Evolutionary conservation across 2,888 invertebrate genomes (phyloP).

Genomic region (Eurois occulta): DNA sequence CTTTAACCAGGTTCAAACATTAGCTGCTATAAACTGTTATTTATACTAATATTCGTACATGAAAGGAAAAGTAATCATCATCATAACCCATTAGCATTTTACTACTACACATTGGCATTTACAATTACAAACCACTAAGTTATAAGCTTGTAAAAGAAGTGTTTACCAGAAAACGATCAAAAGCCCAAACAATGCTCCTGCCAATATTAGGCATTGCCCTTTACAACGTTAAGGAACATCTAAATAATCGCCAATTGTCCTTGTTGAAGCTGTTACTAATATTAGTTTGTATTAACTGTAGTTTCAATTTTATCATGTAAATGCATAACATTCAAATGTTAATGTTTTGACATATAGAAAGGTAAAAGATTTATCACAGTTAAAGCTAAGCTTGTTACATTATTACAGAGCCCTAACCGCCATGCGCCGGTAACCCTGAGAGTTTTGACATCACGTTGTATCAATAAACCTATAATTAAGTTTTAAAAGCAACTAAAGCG

Average conservation of each 20-base stretch:
- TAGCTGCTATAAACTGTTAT: not conserved
- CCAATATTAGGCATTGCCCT: not conserved
- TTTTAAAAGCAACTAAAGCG: constrained; percentile 41
- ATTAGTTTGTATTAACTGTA: constrained; percentile 5
- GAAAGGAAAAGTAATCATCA: not conserved
- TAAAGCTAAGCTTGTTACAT: constrained; percentile 17
- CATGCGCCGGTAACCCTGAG: constrained; percentile 40
- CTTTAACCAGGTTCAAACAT: no score
- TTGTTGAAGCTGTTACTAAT: constrained; percentile 1
- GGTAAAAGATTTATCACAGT: constrained; percentile 20
- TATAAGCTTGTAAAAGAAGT: not conserved
- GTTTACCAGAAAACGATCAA: not conserved
- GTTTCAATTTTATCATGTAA: not conserved
- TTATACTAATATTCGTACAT: not conserved
- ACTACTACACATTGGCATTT: not conserved
- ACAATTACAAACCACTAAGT: not conserved
- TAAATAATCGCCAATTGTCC: not conserved
- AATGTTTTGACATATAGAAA: constrained; percentile 20
- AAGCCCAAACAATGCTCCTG: not conserved
- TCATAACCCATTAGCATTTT: not conserved
- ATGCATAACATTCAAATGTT: constrained; percentile 3
- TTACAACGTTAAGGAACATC: not conserved
- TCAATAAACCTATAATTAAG: constrained; percentile 56
- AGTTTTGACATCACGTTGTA: constrained; percentile 45
- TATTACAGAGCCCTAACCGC: constrained; percentile 24